Percentiles rank a stretch among this genome's conserved stretches.
Conservation (phyloP, 1,140 invertebrate species). For the Penaeus vannamei region DNA sequence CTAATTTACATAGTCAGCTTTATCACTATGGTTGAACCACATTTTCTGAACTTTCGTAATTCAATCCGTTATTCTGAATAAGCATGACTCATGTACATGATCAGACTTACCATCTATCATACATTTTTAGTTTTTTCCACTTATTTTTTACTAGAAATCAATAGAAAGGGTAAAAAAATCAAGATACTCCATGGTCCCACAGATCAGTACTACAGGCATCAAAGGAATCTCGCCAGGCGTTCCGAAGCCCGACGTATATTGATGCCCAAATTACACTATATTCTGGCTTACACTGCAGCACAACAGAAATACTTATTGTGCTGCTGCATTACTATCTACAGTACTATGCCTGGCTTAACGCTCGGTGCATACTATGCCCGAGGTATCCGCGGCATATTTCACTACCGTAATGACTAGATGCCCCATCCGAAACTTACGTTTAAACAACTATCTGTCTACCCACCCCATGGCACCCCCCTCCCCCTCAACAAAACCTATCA, state of each 20-base stretch:
- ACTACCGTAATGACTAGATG: conserved; percentile 54
- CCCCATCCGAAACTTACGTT: conserved; percentile 48
- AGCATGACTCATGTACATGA: not conserved
- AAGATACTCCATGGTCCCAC: conserved; percentile 57
- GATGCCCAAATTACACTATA: too few relatives aligned
- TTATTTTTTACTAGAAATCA: conserved; percentile 45
- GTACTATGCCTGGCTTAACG: too few relatives aligned
- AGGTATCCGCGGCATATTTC: conserved; percentile 2
- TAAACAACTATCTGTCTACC: not conserved
- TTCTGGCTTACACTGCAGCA: too few relatives aligned
- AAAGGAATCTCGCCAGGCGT: conserved; percentile 38
- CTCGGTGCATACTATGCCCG: not conserved
- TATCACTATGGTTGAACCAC: too few relatives aligned
- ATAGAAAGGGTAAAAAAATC: conserved; percentile 55
- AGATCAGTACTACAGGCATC: conserved; percentile 48
- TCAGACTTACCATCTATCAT: not conserved
- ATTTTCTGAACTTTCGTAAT: too few relatives aligned
- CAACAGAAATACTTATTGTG: too few relatives aligned
- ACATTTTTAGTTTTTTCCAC: not conserved
- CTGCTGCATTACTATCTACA: too few relatives aligned
- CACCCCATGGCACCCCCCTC: too few relatives aligned
- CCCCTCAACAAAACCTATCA: too few relatives aligned
- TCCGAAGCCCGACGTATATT: too few relatives aligned
- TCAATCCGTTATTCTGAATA: too few relatives aligned
- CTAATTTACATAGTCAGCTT: too few relatives aligned